These are phyloP conservation scores for Chauna torquata DNA, from an alignment of 2,113 vertebrate species.

Conservation along the genomic window DNA sequence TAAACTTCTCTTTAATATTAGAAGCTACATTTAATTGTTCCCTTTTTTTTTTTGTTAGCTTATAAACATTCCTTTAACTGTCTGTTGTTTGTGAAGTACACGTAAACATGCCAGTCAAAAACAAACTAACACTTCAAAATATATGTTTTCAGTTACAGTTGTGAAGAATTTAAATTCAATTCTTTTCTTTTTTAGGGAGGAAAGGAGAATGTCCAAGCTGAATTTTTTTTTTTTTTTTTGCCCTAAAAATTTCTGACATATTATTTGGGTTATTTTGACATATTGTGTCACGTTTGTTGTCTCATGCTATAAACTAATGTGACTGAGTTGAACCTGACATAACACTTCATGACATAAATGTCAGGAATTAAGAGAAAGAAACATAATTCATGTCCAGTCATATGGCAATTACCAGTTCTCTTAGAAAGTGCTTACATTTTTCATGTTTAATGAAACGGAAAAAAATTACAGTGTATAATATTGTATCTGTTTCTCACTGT, in stretches of 20 bases:
- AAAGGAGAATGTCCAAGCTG: background rate
- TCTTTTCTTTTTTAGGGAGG: background rate
- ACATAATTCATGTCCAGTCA: constrained; percentile 58
- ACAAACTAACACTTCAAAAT: background rate
- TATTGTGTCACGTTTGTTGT: constrained; percentile 52
- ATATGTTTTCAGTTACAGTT: background rate
- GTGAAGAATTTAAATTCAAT: background rate
- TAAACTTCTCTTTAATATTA: background rate
- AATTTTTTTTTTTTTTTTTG: background rate
- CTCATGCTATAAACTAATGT: constrained; percentile 49
- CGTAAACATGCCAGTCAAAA: background rate
- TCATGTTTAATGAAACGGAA: constrained; percentile 44
- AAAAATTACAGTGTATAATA: background rate
- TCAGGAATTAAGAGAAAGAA: constrained; percentile 70
- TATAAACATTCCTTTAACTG: background rate
- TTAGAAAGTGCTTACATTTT: constrained; percentile 40
- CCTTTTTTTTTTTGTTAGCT: background rate
- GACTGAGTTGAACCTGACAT: constrained; percentile 52
- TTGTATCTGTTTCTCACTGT: background rate
- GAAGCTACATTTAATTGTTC: background rate
- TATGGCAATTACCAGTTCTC: constrained; percentile 67
- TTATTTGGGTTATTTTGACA: constrained; percentile 55
- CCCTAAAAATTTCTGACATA: background rate
- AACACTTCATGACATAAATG: constrained; percentile 71
- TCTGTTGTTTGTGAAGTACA: background rate